Evolutionary conservation across 1,140 invertebrate genomes (phyloP).

Genomic region (Formica exsecta): DNA sequence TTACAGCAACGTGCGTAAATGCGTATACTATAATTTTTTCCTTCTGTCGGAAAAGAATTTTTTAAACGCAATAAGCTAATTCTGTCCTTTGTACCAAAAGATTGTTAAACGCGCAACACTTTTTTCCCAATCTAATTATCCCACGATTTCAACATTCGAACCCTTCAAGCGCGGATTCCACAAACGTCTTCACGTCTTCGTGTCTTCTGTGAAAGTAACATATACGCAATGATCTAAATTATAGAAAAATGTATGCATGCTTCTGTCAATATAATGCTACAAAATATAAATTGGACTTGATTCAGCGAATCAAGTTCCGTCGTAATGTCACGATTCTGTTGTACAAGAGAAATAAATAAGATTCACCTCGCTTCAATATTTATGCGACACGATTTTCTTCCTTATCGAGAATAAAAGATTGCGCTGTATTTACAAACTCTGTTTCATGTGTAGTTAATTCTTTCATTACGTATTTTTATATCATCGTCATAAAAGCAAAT

Average conservation of each 20-base stretch:
- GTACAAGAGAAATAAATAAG: conserved; percentile 75
- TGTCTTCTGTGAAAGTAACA: background rate
- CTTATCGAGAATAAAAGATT: conserved; percentile 74
- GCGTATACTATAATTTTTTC: background rate
- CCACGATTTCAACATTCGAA: background rate
- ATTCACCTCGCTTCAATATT: conserved; percentile 68
- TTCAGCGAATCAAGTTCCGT: conserved; percentile 48
- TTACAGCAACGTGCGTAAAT: conserved; percentile 14
- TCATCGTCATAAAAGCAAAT: conserved; percentile 59
- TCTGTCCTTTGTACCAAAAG: background rate
- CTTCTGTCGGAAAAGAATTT: background rate
- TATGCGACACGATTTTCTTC: conserved; percentile 76
- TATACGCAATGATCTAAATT: conserved; percentile 49
- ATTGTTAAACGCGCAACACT: background rate
- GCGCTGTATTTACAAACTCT: conserved; percentile 78
- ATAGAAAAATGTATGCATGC: conserved; percentile 46
- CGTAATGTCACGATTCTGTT: conserved; percentile 54
- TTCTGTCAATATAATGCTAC: conserved; percentile 37
- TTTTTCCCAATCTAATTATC: background rate
- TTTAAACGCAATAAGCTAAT: background rate
- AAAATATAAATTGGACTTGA: conserved; percentile 53
- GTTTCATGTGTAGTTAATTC: conserved; percentile 51
- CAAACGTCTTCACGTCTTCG: background rate
- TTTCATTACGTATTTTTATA: conserved; percentile 71
- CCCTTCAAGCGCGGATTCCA: background rate